Base-by-base conservation (phyloP, 2,113 vertebrate species). In the Beaufortia kweichowensis region DNA sequence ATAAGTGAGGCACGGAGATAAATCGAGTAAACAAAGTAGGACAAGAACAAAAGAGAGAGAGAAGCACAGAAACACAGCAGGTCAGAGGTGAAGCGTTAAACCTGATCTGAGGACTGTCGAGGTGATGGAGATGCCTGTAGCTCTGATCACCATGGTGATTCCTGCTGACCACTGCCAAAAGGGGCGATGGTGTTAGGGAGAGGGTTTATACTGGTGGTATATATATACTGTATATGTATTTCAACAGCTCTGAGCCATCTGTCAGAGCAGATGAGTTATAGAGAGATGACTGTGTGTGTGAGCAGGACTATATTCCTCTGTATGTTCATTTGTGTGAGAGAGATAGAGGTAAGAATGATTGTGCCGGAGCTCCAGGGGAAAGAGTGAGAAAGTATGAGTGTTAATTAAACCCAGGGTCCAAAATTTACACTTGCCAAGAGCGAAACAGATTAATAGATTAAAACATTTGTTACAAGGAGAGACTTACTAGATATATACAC, bases 31-130 rank as follows among this genome's bases (percentile, higher is more conserved):
- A 70, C 15, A 41, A 19, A 73, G 56, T 21, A 61, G 33, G 28
- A 24, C 39, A 35, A 9, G n/a, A 19, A 0, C 3, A 23, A 41
- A 35, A 46, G 53, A 23, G 21, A 57, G 14, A 10, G 31, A 29
- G 43, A 64, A 53, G 19, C 39, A 62, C 56, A 26, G 55, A 29
- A 59, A 60, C 9, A 39, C 17, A 61, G 35, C 56, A n/a, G 39
- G 26, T 74, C 41, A 17, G 3, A 61, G 41, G 5, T 73, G 15
- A 60, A 28, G 70, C 24, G 15, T 61, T 26, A 59, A 72, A 72
- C 69, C 53, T 59, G 23, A 5, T 28, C 10, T 41, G 21, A 59
- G 33, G 23, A 72, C 8, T 24, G 23, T 17, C 2, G 23, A 41
- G 10, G 55, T 39, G 9, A 39, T 39, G 35, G 35, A 2, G 8